phyloP scores from a whole-genome alignment of 2,113 vertebrate genomes.

The Amazona guildingii region DNA sequence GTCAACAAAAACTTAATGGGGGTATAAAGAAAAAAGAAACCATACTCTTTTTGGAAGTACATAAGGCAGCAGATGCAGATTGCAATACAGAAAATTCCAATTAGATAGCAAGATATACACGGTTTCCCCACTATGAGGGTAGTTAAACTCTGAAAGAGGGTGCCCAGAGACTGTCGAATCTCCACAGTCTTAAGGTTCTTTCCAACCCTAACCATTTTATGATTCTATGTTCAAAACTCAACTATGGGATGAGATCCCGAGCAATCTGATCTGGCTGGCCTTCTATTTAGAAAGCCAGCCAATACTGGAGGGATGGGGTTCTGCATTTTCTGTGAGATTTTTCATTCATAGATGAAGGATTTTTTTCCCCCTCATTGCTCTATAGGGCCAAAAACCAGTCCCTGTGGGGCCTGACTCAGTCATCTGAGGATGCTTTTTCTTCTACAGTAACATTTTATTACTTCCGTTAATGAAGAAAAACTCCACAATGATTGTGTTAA shows the following conservation, averaged over 20 bases:
- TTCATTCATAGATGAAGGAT: not conserved
- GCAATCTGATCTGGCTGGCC: not conserved
- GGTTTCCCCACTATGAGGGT: not conserved
- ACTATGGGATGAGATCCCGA: not conserved
- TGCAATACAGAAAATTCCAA: not conserved
- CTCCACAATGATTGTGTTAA: rapidly evolving
- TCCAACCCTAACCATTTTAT: not conserved
- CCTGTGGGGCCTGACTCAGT: not conserved
- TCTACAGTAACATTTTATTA: not conserved
- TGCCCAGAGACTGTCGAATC: not conserved
- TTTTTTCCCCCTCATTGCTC: not conserved
- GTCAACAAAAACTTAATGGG: not conserved
- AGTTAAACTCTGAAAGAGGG: not conserved
- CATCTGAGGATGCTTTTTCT: not conserved
- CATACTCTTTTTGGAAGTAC: not conserved
- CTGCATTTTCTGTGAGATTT: not conserved
- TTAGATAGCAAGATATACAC: not conserved
- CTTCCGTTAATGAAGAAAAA: not conserved
- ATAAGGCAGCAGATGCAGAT: not conserved
- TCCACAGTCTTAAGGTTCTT: not conserved
- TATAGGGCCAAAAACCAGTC: not conserved
- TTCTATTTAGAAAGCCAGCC: not conserved
- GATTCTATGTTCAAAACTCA: not conserved
- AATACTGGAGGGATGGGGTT: not conserved
- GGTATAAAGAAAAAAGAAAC: not conserved